Evolutionary conservation across 2,113 vertebrate genomes (phyloP).

Genomic region (Oncorhynchus clarkii): DNA sequence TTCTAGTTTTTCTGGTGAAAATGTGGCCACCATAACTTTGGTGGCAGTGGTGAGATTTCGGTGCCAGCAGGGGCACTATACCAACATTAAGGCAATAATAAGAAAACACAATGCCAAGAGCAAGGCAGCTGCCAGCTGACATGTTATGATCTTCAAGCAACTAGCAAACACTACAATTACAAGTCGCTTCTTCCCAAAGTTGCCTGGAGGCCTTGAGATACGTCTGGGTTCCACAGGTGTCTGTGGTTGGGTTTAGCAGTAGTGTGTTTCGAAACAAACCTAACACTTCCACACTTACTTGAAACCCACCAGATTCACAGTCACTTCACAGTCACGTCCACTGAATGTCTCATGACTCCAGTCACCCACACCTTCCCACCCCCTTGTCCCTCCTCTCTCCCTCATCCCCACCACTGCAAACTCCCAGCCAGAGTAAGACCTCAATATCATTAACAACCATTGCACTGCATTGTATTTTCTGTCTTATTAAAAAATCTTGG

Average conservation of each 20-base stretch:
- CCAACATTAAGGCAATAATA: too few relatives aligned
- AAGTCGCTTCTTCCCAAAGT: conserved; percentile 25
- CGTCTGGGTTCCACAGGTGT: not conserved
- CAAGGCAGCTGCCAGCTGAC: too few relatives aligned
- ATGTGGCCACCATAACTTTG: not conserved
- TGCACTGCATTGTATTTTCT: conserved; percentile 4
- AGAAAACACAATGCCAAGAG: too few relatives aligned
- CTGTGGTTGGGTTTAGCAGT: not conserved
- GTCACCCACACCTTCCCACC: not conserved
- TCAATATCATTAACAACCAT: not conserved
- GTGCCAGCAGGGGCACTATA: too few relatives aligned
- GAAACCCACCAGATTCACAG: not conserved
- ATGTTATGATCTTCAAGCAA: not conserved
- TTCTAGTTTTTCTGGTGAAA: not conserved
- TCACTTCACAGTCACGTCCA: not conserved
- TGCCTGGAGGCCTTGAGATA: not conserved
- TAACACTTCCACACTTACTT: conserved; percentile 7
- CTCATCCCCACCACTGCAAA: conserved; percentile 1
- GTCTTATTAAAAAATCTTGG: conserved; percentile 20
- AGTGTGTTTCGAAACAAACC: not conserved
- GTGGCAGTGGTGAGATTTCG: not conserved
- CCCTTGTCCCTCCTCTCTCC: too few relatives aligned
- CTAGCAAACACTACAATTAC: not conserved
- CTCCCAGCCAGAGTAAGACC: not conserved
- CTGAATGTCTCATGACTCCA: conserved; percentile 40